These are phyloP conservation scores for Zaprionus africanus DNA, from an alignment of 1,140 invertebrate genomes.

Conservation along the genomic window DNA sequence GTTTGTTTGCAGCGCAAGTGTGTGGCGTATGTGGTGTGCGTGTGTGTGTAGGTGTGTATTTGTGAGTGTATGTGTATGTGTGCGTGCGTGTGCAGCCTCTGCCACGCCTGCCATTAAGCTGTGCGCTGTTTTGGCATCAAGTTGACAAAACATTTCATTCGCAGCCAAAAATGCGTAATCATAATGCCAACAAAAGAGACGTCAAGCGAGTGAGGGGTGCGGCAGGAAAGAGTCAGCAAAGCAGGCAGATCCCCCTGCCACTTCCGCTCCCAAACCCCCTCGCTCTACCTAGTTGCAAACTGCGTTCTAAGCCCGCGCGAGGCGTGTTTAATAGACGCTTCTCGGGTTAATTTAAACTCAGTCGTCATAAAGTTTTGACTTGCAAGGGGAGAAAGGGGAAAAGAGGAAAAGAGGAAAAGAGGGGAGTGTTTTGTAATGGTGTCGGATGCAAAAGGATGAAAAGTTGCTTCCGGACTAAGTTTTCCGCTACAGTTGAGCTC, in stretches of 20 bases:
- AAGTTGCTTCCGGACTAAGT: not conserved
- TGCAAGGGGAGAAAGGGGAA: not conserved
- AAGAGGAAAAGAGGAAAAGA: not conserved
- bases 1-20: constrained; percentile 62
- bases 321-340: constrained; percentile 21
- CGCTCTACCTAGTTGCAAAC: not conserved
- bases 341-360: constrained; percentile 25
- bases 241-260: not conserved
- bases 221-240: not conserved
- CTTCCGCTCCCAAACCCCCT: too few species aligned
- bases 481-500: constrained; percentile 24
- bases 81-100: constrained; percentile 27
- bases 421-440: not conserved
- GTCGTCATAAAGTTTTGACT: constrained; percentile 20
- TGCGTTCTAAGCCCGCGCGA: not conserved
- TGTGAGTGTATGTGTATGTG: constrained; percentile 12
- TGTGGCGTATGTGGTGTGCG: constrained; percentile 34
- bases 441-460: not conserved
- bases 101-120: constrained; percentile 49
- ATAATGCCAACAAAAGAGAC: constrained; percentile 45
- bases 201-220: not conserved
- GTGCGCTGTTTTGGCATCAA: constrained; percentile 70
- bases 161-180: constrained; percentile 63
- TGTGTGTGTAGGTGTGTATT: constrained; percentile 18
- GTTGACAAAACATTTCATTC: constrained; percentile 80